Percentiles rank a stretch among this genome's conserved stretches.
These are phyloP conservation scores for Ctenosaura bakeri DNA, from an alignment of 2,797 vertebrate genomes.

Conservation along the genomic window DNA sequence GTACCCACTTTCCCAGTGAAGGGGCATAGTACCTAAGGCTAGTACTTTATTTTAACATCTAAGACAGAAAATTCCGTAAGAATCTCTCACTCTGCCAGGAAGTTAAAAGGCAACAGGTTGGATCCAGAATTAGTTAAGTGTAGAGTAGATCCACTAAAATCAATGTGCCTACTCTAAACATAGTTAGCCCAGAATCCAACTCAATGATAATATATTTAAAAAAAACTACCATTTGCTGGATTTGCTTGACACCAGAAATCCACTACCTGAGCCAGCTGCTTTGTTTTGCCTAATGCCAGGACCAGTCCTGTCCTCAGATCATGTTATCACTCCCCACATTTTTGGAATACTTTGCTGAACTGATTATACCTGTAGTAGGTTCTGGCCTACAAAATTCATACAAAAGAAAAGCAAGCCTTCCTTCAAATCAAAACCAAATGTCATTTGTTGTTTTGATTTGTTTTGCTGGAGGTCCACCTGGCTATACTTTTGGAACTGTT, in stretches of 20 bases:
- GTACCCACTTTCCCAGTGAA: neutral
- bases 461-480: neutral
- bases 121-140: neutral
- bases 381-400: neutral
- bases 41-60: neutral
- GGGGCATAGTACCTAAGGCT: neutral
- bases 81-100: neutral
- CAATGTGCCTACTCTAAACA: neutral
- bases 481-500: neutral
- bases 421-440: neutral
- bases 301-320: neutral
- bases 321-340: neutral
- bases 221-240: neutral
- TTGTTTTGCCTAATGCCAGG: neutral
- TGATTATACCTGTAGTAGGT: too few species aligned
- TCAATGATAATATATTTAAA: neutral
- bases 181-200: neutral
- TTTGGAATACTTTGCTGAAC: neutral
- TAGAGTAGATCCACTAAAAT: neutral
- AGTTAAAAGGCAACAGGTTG: neutral
- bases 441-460: neutral
- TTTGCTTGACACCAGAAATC: neutral
- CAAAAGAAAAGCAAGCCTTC: neutral
- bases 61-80: neutral
- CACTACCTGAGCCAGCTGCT: neutral